Base-by-base conservation (phyloP, 2,113 vertebrate species). In the Notiomystis cincta region DNA sequence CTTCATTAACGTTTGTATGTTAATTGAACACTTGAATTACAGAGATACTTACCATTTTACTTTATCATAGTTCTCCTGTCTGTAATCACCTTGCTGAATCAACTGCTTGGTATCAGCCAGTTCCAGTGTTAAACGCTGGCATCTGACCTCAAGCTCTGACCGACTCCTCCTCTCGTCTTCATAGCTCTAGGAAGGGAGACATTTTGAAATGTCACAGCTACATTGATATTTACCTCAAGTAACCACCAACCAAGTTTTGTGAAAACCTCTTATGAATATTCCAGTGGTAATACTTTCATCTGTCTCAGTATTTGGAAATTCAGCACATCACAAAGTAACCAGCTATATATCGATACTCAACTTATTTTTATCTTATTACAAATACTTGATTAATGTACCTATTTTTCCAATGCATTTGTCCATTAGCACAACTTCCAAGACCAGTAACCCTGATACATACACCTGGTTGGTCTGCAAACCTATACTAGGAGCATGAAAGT, bases 81-180 rank as follows among this genome's bases (percentile, higher is more conserved):
- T 98, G 96, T 98, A 99, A 96, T 99, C 98, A 40, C 99, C 99
- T 84, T 98, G 99, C 53, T 99, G 99, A 96, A 99, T 98, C 91
- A 98, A 98, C 93, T 98, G 99, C 85, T 99, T 99, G 58, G 99
- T 99, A 94, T 99, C 99, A 37, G 99, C 98, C 93, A 99, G 97
- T 89, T 99, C 99, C 81, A 99, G 97, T 17, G 98, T 98, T 87
- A 99, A 96, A 89, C 98, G 98, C 57, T 99, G 99, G 96, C 98
- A 99, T 95, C 99, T 98, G 71, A 98, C 82, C 92, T 99, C 99
- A 75, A 99, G 93, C 51, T 99, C 99, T 12, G 98, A 98, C 17
- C 98, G 98, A 45, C 96, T 97, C 92, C 97, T 98, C 72, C 98
- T 98, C 95, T 99, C 99, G 0, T 99, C 98, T 93, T 99, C 99